Conservation (phyloP, 2,113 vertebrate species). For the Stercorarius parasiticus region DNA sequence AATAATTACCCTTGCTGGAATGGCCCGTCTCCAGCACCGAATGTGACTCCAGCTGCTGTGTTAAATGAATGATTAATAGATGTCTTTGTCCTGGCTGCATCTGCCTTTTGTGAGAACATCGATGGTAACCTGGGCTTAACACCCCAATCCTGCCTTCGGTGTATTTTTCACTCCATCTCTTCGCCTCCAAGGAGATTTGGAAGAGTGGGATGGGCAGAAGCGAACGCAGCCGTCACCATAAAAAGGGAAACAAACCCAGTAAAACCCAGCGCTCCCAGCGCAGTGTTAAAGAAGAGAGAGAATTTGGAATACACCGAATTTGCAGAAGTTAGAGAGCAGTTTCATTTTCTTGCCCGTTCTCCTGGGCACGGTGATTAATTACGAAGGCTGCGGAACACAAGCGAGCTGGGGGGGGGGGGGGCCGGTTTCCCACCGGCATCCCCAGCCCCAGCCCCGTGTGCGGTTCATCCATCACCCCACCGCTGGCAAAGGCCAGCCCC, state of each 20-base stretch:
- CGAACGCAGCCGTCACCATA: rapidly evolving
- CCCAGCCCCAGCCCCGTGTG: neutral
- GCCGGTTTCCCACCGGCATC: neutral
- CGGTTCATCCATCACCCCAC: neutral
- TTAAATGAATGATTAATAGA: neutral
- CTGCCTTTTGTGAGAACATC: neutral
- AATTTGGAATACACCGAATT: neutral
- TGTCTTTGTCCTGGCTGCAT: neutral
- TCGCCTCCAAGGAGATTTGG: neutral
- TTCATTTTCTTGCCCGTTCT: neutral
- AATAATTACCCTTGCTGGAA: neutral
- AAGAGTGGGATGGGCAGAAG: neutral
- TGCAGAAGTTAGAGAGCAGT: neutral
- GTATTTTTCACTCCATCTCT: neutral
- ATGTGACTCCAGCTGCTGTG: neutral
- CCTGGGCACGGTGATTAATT: neutral
- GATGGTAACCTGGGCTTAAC: neutral
- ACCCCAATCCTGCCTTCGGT: neutral
- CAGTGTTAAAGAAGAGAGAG: neutral
- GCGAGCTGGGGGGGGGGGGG: neutral
- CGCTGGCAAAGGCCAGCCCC: neutral
- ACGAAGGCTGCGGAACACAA: neutral
- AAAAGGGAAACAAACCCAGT: neutral
- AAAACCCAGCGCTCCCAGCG: neutral
- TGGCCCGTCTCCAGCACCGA: neutral